Conservation (phyloP, 2,797 vertebrate genomes). For the Paratrypauchen microcephalus region DNA sequence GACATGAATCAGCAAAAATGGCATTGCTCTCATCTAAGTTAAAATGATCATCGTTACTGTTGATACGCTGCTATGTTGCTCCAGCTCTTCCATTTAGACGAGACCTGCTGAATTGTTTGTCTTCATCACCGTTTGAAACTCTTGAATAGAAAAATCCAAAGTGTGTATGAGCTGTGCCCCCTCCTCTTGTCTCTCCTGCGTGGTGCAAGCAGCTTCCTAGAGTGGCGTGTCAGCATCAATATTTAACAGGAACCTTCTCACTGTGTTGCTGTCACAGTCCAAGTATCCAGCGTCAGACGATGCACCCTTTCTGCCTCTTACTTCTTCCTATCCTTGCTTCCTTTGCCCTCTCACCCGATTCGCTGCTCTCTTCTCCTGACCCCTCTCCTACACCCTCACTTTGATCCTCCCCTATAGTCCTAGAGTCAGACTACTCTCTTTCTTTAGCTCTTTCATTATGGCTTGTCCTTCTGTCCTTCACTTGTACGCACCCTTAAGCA, state of each 20-base stretch:
- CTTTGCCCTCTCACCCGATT: conserved; percentile 8
- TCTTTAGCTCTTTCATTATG: conserved; percentile 29
- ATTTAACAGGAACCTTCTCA: conserved; percentile 61
- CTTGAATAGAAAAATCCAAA: conserved; percentile 30
- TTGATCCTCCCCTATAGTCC: conserved; percentile 8
- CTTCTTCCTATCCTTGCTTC: conserved; percentile 1
- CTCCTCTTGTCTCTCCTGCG: conserved; percentile 24
- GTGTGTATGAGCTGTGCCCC: conserved; percentile 19
- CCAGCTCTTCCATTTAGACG: conserved; percentile 10
- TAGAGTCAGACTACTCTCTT: conserved; percentile 27
- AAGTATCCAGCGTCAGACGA: conserved; percentile 24
- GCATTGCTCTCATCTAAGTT: conserved; percentile 1
- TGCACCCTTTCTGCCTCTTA: conserved; percentile 20
- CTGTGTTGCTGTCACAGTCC: conserved; percentile 55
- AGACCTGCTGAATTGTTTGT: conserved; percentile 18
- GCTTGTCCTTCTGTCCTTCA: conserved; percentile 27
- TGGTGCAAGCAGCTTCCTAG: conserved; percentile 40
- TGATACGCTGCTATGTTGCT: conserved; percentile 13
- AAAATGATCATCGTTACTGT: conserved; percentile 10
- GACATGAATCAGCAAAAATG: conserved; percentile 15
- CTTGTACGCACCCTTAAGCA: conserved; percentile 39
- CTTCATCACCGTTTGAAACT: conserved; percentile 17
- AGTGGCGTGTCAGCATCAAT: conserved; percentile 63
- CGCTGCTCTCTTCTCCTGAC: background rate
- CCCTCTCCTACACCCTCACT: conserved; percentile 12